These are phyloP conservation scores for Gavia stellata DNA, from an alignment of 2,113 vertebrate species.

Conservation along the genomic window DNA sequence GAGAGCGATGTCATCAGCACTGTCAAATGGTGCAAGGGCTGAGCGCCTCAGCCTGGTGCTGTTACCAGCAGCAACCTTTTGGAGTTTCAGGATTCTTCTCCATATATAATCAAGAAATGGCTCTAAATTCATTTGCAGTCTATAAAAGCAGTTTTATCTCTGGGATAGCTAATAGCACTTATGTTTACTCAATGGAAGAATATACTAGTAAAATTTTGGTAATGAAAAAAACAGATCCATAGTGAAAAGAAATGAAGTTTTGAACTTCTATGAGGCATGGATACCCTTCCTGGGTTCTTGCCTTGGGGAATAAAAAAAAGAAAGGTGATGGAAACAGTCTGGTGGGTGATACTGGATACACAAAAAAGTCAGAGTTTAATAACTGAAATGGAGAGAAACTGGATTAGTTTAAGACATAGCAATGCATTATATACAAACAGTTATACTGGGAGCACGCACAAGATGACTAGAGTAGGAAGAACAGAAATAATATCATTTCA, in stretches of 20 bases:
- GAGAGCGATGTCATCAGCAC: fast-evolving
- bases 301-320: neutral
- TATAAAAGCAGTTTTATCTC: neutral
- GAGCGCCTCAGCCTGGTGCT: fast-evolving
- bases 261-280: neutral
- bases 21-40: neutral
- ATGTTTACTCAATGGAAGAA: neutral
- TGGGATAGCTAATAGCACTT: neutral
- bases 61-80: neutral
- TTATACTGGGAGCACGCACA: neutral
- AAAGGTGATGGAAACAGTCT: neutral
- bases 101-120: neutral
- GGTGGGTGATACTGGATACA: neutral
- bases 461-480: neutral
- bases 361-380: too few species aligned
- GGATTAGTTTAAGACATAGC: neutral
- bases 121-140: neutral
- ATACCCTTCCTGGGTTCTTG: neutral
- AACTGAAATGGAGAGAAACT: neutral
- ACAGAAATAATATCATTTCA: neutral
- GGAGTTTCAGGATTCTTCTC: neutral
- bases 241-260: neutral
- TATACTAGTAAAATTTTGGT: neutral
- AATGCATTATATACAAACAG: neutral
- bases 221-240: neutral